phyloP scores from a whole-genome alignment of 1,140 invertebrate species.

The Procambarus clarkii region DNA sequence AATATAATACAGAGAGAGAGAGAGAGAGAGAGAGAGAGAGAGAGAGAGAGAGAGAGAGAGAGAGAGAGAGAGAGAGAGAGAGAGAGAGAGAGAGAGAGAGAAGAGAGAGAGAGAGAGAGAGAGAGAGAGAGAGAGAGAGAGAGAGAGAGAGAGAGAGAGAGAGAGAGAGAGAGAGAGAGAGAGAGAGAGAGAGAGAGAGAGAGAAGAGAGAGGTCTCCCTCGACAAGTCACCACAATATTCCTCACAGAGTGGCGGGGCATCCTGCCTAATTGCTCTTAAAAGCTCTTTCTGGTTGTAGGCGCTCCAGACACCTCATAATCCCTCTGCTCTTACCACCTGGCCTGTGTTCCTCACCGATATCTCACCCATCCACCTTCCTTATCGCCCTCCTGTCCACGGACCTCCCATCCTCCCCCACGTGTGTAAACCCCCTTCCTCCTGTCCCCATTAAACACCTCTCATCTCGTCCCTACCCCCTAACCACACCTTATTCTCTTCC shows the following conservation, averaged over 20 bases:
- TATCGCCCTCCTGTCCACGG: too few species aligned
- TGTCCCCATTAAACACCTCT: neutral
- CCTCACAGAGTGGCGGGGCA: neutral
- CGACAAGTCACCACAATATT: neutral
- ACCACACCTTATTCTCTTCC: neutral
- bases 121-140: neutral
- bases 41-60: neutral
- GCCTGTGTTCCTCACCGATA: neutral
- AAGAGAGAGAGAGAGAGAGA: neutral
- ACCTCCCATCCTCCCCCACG: neutral
- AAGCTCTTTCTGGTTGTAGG: slow-evolving; percentile 1
- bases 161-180: neutral
- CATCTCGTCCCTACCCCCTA: neutral
- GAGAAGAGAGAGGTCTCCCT: neutral
- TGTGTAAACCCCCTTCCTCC: neutral
- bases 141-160: neutral
- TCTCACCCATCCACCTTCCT: neutral
- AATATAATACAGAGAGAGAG: too few species aligned
- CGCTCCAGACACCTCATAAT: slow-evolving; percentile 18
- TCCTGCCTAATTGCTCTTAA: slow-evolving; percentile 36
- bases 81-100: neutral
- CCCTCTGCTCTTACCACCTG: neutral
- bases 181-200: neutral
- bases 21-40: neutral
- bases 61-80: neutral